Base-by-base conservation (phyloP, 2,113 vertebrate genomes). In the Dicentrarchus labrax region DNA sequence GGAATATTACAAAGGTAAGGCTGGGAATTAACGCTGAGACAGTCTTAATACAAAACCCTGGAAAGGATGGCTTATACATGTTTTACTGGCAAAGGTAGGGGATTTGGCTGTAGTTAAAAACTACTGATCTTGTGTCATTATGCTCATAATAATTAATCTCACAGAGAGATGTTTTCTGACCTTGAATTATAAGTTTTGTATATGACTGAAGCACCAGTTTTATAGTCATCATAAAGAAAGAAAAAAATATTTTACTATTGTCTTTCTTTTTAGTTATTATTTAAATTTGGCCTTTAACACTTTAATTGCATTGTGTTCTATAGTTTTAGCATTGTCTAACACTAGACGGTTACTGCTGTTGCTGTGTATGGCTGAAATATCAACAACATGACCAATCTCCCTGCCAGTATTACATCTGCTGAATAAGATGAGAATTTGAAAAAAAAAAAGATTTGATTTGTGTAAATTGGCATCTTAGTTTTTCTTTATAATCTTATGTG, bases 1-100 rank as follows among this genome's bases (percentile, higher is more conserved):
- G 79, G 86, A 93, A 94, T 93, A 94, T 94, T 94, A 94, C 87
- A 86, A 91, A 93, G 91, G 91, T 94, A 93, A 93, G 91, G 72
- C 91, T 89, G 84, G 91, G 94, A 93, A 92, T 94, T 94, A 94
- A 76, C 70, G 66, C 84, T 72, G 88, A 94, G 89, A 84, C 91
- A 81, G 89, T 89, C 85, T 88, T 92, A 92, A 91, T 93, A 91
- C 85, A 90, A 93, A 91, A 91, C 84, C 89, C 76, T 80, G 90
- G 89, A 87, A 91, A 91, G 78, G 84, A 83, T 77, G 88, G 89
- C 86, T 92, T 86, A 89, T 70, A 66, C 89, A 88, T 92, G 91
- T 91, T 91, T 90, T 78, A 88, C 89, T 59, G 76, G 85, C 80
- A 85, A 65, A 89, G 88, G 86, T 88, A 80, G 71, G 48, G 89